A percentile compares a stretch with the other conserved stretches of the same genome.
phyloP scores from a whole-genome alignment of 2,888 invertebrate genomes.

The Trissoscelio sp. region DNA sequence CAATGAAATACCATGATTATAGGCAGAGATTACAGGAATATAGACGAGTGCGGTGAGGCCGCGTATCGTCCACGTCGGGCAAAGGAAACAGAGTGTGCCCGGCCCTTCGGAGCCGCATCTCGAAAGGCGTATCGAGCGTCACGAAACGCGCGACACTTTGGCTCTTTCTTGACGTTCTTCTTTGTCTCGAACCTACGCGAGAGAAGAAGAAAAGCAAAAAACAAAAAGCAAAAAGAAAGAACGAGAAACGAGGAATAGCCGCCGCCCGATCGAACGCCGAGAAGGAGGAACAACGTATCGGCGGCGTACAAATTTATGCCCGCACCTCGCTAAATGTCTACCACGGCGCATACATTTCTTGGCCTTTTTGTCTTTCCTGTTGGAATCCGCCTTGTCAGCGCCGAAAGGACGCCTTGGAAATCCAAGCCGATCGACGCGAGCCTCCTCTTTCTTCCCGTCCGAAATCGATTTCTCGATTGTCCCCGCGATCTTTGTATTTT shows the following conservation, averaged over 20 bases:
- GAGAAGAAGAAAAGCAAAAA: slow-evolving; percentile 58
- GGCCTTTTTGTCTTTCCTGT: slow-evolving; percentile 66
- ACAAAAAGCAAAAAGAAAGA: too few relatives aligned
- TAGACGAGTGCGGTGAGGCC: slow-evolving; percentile 38
- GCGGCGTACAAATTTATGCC: slow-evolving; percentile 78
- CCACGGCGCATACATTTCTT: slow-evolving; percentile 73
- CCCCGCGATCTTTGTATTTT: slow-evolving; percentile 60
- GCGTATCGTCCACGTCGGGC: slow-evolving; percentile 40
- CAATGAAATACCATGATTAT: slow-evolving; percentile 67
- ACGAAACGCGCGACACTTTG: slow-evolving; percentile 43
- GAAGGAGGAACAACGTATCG: slow-evolving; percentile 72
- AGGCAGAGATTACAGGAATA: slow-evolving; percentile 64
- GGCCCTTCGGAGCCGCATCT: slow-evolving; percentile 47
- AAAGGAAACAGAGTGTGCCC: slow-evolving; percentile 35
- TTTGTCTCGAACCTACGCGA: slow-evolving; percentile 63
- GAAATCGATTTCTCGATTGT: slow-evolving; percentile 63
- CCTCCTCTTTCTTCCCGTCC: slow-evolving; percentile 34
- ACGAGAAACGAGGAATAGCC: slow-evolving; percentile 58
- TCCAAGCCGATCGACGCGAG: slow-evolving; percentile 61
- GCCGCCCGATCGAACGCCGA: slow-evolving; percentile 62
- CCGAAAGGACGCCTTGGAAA: slow-evolving; percentile 65
- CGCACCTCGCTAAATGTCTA: slow-evolving; percentile 76
- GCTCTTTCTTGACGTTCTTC: slow-evolving; percentile 33
- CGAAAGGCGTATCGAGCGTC: slow-evolving; percentile 62
- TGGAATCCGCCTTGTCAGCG: slow-evolving; percentile 69